Percentiles rank a stretch among this genome's conserved stretches.
phyloP scores from a whole-genome alignment of 2,888 invertebrate species.

The Netelia virgata region DNA sequence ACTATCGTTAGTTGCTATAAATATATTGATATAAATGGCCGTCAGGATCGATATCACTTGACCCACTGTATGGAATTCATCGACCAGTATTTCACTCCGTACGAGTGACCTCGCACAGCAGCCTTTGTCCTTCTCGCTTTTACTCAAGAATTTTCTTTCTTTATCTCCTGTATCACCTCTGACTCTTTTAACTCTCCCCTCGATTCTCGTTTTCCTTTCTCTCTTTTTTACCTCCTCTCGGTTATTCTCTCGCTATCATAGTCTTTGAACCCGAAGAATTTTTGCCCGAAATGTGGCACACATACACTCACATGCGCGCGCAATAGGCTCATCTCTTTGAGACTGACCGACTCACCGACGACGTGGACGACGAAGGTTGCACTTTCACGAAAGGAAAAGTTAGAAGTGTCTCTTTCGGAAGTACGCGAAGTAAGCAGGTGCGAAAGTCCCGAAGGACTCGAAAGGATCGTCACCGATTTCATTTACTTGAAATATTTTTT shows the following conservation, averaged over 20 bases:
- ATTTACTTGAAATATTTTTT: no score
- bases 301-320: not conserved
- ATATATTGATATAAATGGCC: constrained; percentile 16
- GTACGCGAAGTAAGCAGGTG: not conserved
- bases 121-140: constrained; percentile 59
- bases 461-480: no score
- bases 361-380: constrained; percentile 24
- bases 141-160: constrained; percentile 6
- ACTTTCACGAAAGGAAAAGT: constrained; percentile 50
- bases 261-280: constrained; percentile 22
- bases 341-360: not conserved
- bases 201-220: not conserved
- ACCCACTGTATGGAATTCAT: constrained; percentile 74
- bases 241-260: not conserved
- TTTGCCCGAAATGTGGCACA: not conserved
- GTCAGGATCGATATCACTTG: constrained; percentile 78
- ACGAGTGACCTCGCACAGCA: constrained; percentile 27
- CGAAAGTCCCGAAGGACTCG: no score
- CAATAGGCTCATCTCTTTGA: constrained; percentile 8
- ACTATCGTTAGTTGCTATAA: constrained; percentile 16
- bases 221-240: not conserved
- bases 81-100: constrained; percentile 49
- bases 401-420: constrained; percentile 21
- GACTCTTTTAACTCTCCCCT: constrained; percentile 8
- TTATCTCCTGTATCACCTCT: not conserved